These are phyloP conservation scores for Morinoia aosen DNA, from an alignment of 2,888 invertebrate genomes.

Conservation along the genomic window DNA sequence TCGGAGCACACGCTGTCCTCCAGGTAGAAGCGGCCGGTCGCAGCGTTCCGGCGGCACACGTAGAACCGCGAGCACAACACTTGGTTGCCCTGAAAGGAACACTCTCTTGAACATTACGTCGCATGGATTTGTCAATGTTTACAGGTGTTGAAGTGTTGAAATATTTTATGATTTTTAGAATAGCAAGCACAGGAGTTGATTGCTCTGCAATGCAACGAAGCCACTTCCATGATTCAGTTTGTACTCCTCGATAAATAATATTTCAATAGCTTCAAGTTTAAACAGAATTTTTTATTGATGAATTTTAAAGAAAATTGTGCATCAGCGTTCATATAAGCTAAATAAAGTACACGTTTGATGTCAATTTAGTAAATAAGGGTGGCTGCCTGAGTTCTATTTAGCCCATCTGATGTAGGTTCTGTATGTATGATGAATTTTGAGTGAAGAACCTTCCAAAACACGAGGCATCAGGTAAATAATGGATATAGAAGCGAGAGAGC, in stretches of 20 bases:
- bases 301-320: neutral
- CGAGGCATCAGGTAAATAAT: neutral
- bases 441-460: neutral
- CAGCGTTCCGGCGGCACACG: constrained; percentile 53
- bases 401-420: neutral
- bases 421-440: neutral
- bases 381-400: neutral
- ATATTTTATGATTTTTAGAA: too few relatives aligned
- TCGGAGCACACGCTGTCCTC: constrained; percentile 44
- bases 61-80: constrained; percentile 54
- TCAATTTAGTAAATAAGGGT: neutral
- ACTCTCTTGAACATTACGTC: too few relatives aligned
- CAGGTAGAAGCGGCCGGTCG: neutral
- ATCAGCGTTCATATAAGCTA: neutral
- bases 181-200: too few relatives aligned
- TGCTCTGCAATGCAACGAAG: too few relatives aligned
- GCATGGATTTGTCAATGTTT: too few relatives aligned
- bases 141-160: too few relatives aligned
- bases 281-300: neutral
- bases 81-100: constrained; percentile 6
- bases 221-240: neutral
- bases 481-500: too few relatives aligned
- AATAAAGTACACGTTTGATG: neutral
- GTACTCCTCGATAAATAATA: neutral
- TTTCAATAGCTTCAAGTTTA: neutral